These are phyloP conservation scores for Acrocephalus kingi DNA, from an alignment of 2,113 vertebrate species.

Conservation along the genomic window DNA sequence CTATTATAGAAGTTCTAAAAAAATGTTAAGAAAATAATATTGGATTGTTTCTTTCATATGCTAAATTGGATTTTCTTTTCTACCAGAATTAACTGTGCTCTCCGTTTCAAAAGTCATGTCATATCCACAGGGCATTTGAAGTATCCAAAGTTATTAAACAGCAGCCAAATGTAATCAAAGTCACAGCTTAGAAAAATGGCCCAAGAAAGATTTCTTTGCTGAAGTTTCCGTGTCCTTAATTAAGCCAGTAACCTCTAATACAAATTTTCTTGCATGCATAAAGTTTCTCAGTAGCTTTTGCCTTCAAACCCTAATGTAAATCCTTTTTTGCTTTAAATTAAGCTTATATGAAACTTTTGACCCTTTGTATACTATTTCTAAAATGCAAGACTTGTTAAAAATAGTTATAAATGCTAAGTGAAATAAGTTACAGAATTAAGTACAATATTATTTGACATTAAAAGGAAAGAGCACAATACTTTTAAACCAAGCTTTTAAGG, in stretches of 20 bases:
- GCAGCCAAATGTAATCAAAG: conserved; percentile 63
- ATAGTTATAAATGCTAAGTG: neutral
- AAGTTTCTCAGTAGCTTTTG: neutral
- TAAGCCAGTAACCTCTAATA: conserved; percentile 32
- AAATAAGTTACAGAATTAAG: neutral
- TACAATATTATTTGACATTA: neutral
- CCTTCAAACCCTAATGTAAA: neutral
- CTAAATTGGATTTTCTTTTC: neutral
- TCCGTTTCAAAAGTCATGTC: conserved; percentile 41
- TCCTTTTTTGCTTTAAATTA: neutral
- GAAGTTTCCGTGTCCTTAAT: conserved; percentile 54
- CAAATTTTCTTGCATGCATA: neutral
- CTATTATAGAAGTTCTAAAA: neutral
- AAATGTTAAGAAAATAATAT: neutral
- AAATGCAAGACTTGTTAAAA: neutral
- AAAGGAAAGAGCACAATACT: neutral
- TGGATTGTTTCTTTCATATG: neutral
- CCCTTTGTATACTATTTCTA: neutral
- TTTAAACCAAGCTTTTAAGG: neutral
- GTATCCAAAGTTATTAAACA: conserved; percentile 54
- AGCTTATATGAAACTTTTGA: neutral
- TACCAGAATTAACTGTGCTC: conserved; percentile 4
- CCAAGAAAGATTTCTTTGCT: conserved; percentile 29
- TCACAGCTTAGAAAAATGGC: conserved; percentile 68
- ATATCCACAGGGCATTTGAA: neutral